A percentile compares a stretch with the other conserved stretches of the same genome.
Conservation (phyloP, 1,140 invertebrate species). For the Caenorhabditis remanei region DNA sequence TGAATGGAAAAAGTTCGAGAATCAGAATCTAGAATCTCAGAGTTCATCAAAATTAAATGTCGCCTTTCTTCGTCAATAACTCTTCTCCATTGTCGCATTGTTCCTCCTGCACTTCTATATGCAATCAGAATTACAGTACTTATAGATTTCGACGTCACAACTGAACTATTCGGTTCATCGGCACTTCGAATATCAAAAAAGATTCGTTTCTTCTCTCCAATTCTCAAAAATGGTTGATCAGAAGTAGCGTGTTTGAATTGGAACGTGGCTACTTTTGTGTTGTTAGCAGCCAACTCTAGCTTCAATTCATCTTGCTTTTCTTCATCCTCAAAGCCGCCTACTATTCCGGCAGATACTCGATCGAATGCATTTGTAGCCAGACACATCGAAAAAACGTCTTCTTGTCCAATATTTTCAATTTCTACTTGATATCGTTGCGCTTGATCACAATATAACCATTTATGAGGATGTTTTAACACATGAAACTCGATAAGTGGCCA, state of each 20-base stretch:
- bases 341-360: constrained; percentile 1
- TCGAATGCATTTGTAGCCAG: constrained; percentile 60
- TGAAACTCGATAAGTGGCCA: constrained; percentile 60
- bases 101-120: constrained; percentile 11
- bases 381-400: constrained; percentile 44
- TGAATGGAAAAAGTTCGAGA: background rate
- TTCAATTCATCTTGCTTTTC: background rate
- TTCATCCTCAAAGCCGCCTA: background rate
- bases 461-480: constrained; percentile 24
- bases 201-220: constrained; percentile 6
- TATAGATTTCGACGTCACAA: background rate
- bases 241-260: background rate
- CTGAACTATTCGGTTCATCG: background rate
- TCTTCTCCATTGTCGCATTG: constrained; percentile 31
- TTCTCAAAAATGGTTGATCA: background rate
- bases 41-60: background rate
- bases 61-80: constrained; percentile 25
- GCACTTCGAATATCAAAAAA: constrained; percentile 27
- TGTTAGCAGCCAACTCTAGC: constrained; percentile 17
- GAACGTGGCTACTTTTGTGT: constrained; percentile 29
- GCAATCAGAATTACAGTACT: constrained; percentile 12
- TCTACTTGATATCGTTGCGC: constrained; percentile 37
- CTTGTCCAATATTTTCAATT: constrained; percentile 60
- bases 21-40: background rate
- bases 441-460: constrained; percentile 59